phyloP scores from a whole-genome alignment of 2,113 vertebrate species.

The Cebidichthys violaceus region DNA sequence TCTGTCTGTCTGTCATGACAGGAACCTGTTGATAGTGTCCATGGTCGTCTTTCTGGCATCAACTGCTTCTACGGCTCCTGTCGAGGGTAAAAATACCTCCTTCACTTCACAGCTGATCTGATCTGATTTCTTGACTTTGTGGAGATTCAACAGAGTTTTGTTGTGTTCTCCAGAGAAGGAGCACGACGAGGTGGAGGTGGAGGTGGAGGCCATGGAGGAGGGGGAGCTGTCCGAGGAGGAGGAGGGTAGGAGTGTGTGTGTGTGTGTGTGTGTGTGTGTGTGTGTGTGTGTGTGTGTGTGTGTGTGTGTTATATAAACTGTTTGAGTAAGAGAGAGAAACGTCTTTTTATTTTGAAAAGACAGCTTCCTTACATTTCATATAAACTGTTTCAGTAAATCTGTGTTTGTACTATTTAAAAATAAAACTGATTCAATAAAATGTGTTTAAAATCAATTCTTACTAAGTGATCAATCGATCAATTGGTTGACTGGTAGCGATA shows the following conservation, averaged over 20 bases:
- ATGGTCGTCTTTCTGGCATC: slow-evolving; percentile 64
- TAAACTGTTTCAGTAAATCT: neutral
- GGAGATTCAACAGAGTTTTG: neutral
- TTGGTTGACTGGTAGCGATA: too few relatives aligned
- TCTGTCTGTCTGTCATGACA: slow-evolving; percentile 50
- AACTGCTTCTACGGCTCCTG: slow-evolving; percentile 69
- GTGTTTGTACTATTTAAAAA: too few relatives aligned
- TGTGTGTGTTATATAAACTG: neutral
- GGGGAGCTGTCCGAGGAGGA: slow-evolving; percentile 84
- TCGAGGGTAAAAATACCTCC: slow-evolving; percentile 73
- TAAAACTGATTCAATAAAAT: too few relatives aligned
- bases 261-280: neutral
- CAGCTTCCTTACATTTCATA: neutral
- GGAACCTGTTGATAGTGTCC: slow-evolving; percentile 75
- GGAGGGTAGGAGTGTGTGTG: slow-evolving; percentile 73
- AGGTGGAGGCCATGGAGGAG: slow-evolving; percentile 76
- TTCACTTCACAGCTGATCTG: neutral
- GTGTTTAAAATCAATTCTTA: too few relatives aligned
- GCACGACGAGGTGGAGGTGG: slow-evolving; percentile 78
- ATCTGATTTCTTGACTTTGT: neutral
- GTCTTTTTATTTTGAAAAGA: neutral
- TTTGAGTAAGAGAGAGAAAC: neutral
- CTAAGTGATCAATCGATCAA: too few relatives aligned
- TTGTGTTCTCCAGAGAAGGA: slow-evolving; percentile 77
- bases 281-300: neutral